Conservation (phyloP, 2,888 invertebrate genomes). For the Lasius platythorax region DNA sequence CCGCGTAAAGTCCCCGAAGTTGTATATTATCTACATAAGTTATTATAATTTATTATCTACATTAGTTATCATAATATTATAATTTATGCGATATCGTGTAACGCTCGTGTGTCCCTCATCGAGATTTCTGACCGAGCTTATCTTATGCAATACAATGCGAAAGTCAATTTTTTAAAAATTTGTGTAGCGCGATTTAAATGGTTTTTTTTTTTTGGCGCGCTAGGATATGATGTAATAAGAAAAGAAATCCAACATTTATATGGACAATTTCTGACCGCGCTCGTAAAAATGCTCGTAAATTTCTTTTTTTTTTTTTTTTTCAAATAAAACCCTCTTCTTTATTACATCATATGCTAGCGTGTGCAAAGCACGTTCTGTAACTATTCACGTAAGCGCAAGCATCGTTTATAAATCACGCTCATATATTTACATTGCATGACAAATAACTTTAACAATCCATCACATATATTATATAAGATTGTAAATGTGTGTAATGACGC, state of each 20-base stretch:
- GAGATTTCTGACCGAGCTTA: background rate
- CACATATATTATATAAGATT: conserved; percentile 14
- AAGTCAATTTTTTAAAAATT: background rate
- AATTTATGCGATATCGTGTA: too few species aligned
- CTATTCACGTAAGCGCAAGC: background rate
- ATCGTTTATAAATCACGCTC: background rate
- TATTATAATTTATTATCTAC: too few species aligned
- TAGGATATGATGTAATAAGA: background rate
- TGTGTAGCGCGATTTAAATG: background rate
- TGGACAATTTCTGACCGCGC: background rate
- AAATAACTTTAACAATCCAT: background rate
- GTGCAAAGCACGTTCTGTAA: background rate
- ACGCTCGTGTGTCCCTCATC: background rate
- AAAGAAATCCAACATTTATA: background rate
- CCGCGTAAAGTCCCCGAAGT: background rate
- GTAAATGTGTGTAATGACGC: background rate
- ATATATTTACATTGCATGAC: background rate
- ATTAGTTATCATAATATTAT: too few species aligned
- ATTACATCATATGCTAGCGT: background rate
- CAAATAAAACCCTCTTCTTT: background rate
- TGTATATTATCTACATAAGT: too few species aligned
- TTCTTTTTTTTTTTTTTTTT: background rate
- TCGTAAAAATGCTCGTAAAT: background rate
- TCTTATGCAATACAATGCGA: background rate
- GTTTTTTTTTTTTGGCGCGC: background rate